Evolutionary conservation across 2,113 vertebrate species (phyloP), one percentile per base, ranked within the genome.

Genomic region (Chaetops frenatus): DNA sequence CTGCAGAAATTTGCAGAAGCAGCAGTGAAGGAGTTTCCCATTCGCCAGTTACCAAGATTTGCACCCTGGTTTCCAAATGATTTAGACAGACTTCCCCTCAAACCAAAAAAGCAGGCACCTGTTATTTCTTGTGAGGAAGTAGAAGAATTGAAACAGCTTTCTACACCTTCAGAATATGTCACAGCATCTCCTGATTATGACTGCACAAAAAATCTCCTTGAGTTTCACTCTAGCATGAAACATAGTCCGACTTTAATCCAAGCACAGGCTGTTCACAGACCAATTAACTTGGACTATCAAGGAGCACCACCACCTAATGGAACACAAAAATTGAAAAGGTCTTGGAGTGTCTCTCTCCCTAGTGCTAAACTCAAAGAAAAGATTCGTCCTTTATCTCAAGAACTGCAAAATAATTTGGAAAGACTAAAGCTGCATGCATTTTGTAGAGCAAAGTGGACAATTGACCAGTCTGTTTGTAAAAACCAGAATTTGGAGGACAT

Each of bases 391-490:
- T 96, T 98, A 84, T 99, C 99, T 86, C 86, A 96, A 78, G 97
- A 94, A 21, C 97, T 99, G 70, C 97, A 92, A 50, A 96, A 64
- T 80, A 94, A 88, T 88, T 94, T 99, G 93, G 97, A 98, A 62
- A 83, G 77, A 78, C 97, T 99, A 72, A 93, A 97, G 44, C 98
- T 99, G 28, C 98, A 99, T 94, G 96, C 93, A 11, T 97, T 96
- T 73, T 98, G 99, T 96, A 98, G 99, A 96, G 99, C 97, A 48
- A 98, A 97, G 50, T 99, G 99, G 99, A 98, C 98, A 44, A 98
- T 99, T 93, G 89, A 97, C 27, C 81, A 97, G 36, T 88, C 97
- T 70, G 47, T 98, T 97, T 99, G 98, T 96, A 97, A 94, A 47
- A 76, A 87, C 50, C 95, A 96, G 28, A 97, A 97, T 92, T 78